phyloP scores from a whole-genome alignment of 2,797 vertebrate species.

The Cyclopterus lumpus region DNA sequence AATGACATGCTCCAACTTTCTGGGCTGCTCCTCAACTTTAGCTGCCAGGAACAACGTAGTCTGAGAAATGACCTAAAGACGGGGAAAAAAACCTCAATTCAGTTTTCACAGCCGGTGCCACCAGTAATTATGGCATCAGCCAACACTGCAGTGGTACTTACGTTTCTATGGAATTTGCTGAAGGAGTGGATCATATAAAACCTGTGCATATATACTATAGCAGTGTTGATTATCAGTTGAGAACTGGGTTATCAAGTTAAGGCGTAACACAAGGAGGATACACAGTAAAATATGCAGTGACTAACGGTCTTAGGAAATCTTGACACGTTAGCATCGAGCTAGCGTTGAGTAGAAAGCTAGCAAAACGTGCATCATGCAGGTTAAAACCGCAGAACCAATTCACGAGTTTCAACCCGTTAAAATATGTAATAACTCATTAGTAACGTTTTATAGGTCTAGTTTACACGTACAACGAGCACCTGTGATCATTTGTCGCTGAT shows the following conservation, averaged over 20 bases:
- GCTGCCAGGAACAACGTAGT: slow-evolving; percentile 98
- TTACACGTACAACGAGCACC: rapidly evolving
- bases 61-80: slow-evolving; percentile 92
- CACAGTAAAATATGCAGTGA: rapidly evolving
- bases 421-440: rapidly evolving
- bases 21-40: slow-evolving; percentile 99
- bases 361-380: slow-evolving; percentile 25
- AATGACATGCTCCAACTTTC: slow-evolving; percentile 99
- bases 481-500: not conserved
- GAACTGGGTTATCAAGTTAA: slow-evolving; percentile 85
- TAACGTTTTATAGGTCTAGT: rapidly evolving
- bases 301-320: not conserved
- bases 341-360: slow-evolving; percentile 19
- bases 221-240: slow-evolving; percentile 98
- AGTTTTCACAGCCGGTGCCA: not conserved
- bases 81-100: not conserved
- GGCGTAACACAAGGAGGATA: slow-evolving; percentile 5
- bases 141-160: slow-evolving; percentile 83
- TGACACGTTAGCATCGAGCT: slow-evolving; percentile 23
- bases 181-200: slow-evolving; percentile 99
- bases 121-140: not conserved
- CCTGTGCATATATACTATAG: slow-evolving; percentile 99
- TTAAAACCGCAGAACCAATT: not conserved
- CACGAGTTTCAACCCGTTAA: rapidly evolving
- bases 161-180: slow-evolving; percentile 96